Conservation (phyloP, 2,888 invertebrate genomes). For the Sesia bembeciformis region DNA sequence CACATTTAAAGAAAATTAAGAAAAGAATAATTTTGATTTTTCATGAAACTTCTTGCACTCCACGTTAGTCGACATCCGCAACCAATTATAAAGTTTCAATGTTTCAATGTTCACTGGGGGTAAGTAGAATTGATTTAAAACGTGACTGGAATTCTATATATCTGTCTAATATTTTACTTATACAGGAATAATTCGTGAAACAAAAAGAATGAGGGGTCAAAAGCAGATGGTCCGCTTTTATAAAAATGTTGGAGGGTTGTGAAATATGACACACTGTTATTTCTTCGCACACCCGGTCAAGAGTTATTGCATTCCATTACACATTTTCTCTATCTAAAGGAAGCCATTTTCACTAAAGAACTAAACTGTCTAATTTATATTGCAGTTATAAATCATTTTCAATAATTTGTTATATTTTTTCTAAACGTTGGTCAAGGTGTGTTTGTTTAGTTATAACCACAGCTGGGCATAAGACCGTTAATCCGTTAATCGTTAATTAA, state of each 20-base stretch:
- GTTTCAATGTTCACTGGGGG: not conserved
- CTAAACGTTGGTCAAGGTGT: no score
- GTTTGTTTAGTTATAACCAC: no score
- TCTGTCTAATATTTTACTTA: conserved; percentile 48
- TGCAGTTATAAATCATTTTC: conserved; percentile 7
- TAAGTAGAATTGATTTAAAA: not conserved
- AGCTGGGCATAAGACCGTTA: no score
- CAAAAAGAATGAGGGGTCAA: conserved; percentile 74
- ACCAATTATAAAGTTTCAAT: no score
- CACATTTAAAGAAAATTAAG: no score
- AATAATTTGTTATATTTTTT: no score
- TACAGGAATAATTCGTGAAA: conserved; percentile 68
- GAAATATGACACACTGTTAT: conserved; percentile 75
- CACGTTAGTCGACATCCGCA: no score
- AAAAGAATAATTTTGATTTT: no score
- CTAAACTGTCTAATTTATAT: conserved; percentile 61
- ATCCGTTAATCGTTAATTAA: no score
- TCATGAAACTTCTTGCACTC: no score
- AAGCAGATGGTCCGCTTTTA: conserved; percentile 74
- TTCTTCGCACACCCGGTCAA: conserved; percentile 75
- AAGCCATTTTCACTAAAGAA: conserved; percentile 71
- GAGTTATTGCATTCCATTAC: conserved; percentile 75
- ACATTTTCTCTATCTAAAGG: conserved; percentile 72
- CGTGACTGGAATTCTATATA: not conserved
- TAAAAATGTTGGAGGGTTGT: conserved; percentile 75